Conservation (phyloP, 2,888 invertebrate species). For the Thysanoteuthis rhombus region DNA sequence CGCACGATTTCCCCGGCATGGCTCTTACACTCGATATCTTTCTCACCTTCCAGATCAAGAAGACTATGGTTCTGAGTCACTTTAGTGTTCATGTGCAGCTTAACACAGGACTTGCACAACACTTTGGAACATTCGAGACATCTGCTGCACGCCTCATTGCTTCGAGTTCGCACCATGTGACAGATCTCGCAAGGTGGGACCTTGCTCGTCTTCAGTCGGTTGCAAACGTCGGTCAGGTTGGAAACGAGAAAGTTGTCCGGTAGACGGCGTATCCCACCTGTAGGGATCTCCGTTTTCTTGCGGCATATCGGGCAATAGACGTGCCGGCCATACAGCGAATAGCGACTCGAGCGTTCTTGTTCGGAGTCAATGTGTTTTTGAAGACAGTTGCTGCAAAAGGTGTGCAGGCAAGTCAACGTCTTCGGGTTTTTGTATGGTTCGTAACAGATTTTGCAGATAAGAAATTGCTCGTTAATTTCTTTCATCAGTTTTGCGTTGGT, state of each 20-base stretch:
- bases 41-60: constrained; percentile 66
- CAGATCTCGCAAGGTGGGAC: constrained; percentile 62
- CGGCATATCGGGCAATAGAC: constrained; percentile 66
- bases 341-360: constrained; percentile 51
- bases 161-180: constrained; percentile 46
- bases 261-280: constrained; percentile 62
- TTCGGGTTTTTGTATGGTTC: constrained; percentile 65
- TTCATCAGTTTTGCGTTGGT: constrained; percentile 61
- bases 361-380: constrained; percentile 64
- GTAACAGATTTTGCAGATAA: constrained; percentile 65
- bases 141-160: constrained; percentile 60
- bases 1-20: constrained; percentile 65
- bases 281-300: constrained; percentile 64
- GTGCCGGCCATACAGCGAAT: constrained; percentile 57
- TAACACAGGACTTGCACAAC: constrained; percentile 63
- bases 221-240: constrained; percentile 62
- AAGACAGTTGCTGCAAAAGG: constrained; percentile 65
- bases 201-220: constrained; percentile 46
- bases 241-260: constrained; percentile 66
- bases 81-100: constrained; percentile 62
- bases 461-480: constrained; percentile 66
- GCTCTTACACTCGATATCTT: constrained; percentile 64
- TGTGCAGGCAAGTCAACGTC: constrained; percentile 64
- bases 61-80: constrained; percentile 65
- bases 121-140: constrained; percentile 66